Evolutionary conservation across 2,113 vertebrate species (phyloP).

Genomic region (Castor canadensis): DNA sequence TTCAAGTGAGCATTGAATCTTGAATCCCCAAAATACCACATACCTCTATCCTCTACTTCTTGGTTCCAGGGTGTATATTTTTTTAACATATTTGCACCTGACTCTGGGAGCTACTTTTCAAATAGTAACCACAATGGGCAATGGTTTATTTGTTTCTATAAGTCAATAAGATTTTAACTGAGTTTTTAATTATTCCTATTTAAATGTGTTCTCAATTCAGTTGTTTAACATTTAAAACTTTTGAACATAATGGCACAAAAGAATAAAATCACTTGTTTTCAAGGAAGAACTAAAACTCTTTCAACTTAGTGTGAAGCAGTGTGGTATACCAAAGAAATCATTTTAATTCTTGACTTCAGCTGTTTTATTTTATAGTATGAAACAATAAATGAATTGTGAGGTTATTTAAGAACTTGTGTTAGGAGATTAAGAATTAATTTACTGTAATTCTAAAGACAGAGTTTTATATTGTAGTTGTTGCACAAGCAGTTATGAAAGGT

Average conservation of each 20-base stretch:
- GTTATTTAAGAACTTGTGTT: neutral
- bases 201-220: neutral
- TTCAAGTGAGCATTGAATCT: neutral
- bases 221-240: slow-evolving; percentile 16
- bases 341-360: neutral
- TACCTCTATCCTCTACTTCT: neutral
- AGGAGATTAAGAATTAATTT: slow-evolving; percentile 29
- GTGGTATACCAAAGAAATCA: neutral
- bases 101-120: neutral
- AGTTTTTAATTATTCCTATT: slow-evolving; percentile 42
- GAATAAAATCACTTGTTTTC: slow-evolving; percentile 25
- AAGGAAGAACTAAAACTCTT: neutral
- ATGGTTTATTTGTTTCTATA: slow-evolving; percentile 23
- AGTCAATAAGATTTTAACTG: slow-evolving; percentile 27
- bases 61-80: neutral
- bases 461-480: neutral
- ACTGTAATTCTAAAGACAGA: neutral
- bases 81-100: slow-evolving; percentile 14
- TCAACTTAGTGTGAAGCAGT: neutral
- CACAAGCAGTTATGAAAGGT: neutral
- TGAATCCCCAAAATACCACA: neutral
- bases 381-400: neutral
- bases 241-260: neutral
- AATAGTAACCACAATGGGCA: neutral
- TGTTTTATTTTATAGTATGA: neutral